Percentiles rank a stretch among this genome's conserved stretches.
Evolutionary conservation across 1,140 invertebrate species (phyloP).

Genomic region (Diorhabda carinulata): DNA sequence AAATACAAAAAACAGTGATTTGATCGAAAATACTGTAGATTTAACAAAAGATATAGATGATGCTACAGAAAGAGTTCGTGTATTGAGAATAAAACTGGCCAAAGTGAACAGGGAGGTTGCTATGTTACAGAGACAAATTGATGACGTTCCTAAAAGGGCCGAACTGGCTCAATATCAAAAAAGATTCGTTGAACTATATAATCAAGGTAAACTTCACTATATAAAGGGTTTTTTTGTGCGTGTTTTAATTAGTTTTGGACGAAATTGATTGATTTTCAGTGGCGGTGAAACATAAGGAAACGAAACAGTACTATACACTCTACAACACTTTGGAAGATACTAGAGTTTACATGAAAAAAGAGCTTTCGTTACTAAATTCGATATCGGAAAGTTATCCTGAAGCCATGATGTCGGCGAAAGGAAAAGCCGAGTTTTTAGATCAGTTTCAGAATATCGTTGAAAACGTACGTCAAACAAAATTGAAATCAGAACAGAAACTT

Average conservation of each 20-base stretch:
- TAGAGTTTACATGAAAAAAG: conserved; percentile 86
- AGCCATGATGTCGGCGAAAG: conserved; percentile 64
- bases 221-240: neutral
- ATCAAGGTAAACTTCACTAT: conserved; percentile 69
- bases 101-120: conserved; percentile 81
- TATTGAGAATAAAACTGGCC: conserved; percentile 63
- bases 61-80: conserved; percentile 56
- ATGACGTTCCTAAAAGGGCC: conserved; percentile 86
- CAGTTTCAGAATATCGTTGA: conserved; percentile 86
- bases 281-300: conserved; percentile 90
- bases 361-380: conserved; percentile 87
- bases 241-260: neutral
- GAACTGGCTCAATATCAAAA: conserved; percentile 94
- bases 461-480: conserved; percentile 75
- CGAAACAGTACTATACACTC: conserved; percentile 94
- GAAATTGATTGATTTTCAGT: conserved; percentile 59
- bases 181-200: conserved; percentile 93
- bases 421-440: conserved; percentile 80
- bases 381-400: conserved; percentile 89
- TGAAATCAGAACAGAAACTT: conserved; percentile 63
- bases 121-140: conserved; percentile 71
- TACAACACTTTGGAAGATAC: conserved; percentile 96
- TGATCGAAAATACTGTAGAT: conserved; percentile 47
- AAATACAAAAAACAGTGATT: conserved; percentile 39
- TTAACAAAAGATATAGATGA: conserved; percentile 55